Conservation (phyloP, 2,888 invertebrate genomes). For the Barypeithes pellucidus region DNA sequence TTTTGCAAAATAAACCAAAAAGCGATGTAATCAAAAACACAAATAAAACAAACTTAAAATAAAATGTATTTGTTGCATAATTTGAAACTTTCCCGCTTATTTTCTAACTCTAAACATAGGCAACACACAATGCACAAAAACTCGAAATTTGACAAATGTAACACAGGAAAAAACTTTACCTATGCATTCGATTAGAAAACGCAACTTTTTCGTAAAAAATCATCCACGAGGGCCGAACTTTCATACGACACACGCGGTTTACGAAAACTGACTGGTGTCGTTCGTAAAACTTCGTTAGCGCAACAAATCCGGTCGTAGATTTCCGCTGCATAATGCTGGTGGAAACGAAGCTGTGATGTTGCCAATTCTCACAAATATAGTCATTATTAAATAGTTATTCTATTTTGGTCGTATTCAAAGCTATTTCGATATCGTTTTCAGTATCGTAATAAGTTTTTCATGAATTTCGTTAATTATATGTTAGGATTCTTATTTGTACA, state of each 20-base stretch:
- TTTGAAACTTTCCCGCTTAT: constrained; percentile 16
- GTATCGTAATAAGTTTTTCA: too few relatives aligned
- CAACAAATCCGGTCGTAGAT: constrained; percentile 36
- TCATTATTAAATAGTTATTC: too few relatives aligned
- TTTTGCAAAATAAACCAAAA: constrained; percentile 28
- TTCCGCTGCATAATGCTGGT: constrained; percentile 33
- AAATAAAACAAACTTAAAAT: constrained; percentile 12
- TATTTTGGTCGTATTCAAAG: too few relatives aligned
- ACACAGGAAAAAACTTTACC: constrained; percentile 41
- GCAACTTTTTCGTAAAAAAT: constrained; percentile 42
- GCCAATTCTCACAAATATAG: neutral
- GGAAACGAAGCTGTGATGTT: constrained; percentile 14
- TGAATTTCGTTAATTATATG: too few relatives aligned
- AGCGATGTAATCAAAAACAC: constrained; percentile 1
- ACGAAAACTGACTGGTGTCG: constrained; percentile 35
- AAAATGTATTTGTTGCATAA: constrained; percentile 6
- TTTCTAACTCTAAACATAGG: constrained; percentile 14
- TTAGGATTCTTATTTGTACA: too few relatives aligned
- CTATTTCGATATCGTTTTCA: too few relatives aligned
- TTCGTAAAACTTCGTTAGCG: constrained; percentile 41
- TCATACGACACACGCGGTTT: constrained; percentile 43
- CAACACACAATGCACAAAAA: constrained; percentile 40
- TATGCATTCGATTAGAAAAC: constrained; percentile 51
- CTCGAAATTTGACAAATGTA: constrained; percentile 45
- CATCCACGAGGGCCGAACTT: constrained; percentile 40